Base-by-base conservation (phyloP, 2,113 vertebrate species). In the Fulica atra region DNA sequence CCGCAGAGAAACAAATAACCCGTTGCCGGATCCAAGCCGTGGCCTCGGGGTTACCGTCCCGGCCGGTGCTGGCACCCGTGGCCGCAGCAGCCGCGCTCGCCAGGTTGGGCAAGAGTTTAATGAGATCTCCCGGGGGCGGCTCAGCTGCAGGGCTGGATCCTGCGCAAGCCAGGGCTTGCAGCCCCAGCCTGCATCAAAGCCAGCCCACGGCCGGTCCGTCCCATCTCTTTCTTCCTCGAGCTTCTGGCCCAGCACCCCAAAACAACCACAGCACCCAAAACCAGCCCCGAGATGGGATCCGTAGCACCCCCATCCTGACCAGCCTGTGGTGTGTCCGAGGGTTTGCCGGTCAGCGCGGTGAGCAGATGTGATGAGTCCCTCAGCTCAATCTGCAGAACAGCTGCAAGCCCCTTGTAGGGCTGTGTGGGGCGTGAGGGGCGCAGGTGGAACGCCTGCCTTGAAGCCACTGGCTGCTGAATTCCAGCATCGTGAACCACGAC, bases 331-430 rank as follows among this genome's bases (percentile, higher is more conserved):
- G 16, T 24, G 15, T 19, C 66, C 3, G 0, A 71, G 36, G 33
- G 31, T 82, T 74, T 48, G 59, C 57, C 29, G 1, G 14, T 48
- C 40, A 3, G 33, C 28, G 50, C 33, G 20, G 12, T 42, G 38
- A 9, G 33, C 23, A 0, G 4, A 40, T 10, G 3, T 1, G 2
- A 46, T 16, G 15, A 66, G 17, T n/a, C 23, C 35, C 86, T 71
- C 0, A 0, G 53, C 79, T 84, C 0, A 0, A 64, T 38, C 35
- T 2, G 3, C 59, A 15, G 63, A 51, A 54, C 1, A 9, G 29
- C 44, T 3, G 0, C 68, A 35, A 94, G 5, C 13, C 23, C 59
- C 72, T 86, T 2, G 0, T 1, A 3, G 33, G 50, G 56, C 20
- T 0, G 0, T 11, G 48, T 60, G 11, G 79, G 48, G 17, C 19